phyloP scores from a whole-genome alignment of 2,797 vertebrate genomes.

The Uromys caudimaculatus region DNA sequence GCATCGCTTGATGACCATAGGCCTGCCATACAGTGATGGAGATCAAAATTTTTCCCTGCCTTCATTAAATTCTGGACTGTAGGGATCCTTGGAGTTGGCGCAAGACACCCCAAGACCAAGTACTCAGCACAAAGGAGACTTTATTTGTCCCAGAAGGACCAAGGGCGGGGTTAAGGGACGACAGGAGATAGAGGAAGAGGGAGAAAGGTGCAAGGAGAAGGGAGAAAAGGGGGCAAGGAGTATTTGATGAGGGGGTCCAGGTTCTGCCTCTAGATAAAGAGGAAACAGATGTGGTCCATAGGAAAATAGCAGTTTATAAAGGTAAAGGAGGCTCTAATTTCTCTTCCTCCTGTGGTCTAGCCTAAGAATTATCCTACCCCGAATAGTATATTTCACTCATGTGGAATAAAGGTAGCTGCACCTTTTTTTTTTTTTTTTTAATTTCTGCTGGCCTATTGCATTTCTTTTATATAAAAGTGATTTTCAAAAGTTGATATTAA shows the following conservation, averaged over 20 bases:
- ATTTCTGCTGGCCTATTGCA: background rate
- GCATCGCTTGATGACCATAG: slow-evolving; percentile 24
- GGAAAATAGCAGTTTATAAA: background rate
- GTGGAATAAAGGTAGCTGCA: slow-evolving; percentile 74
- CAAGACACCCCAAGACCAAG: background rate
- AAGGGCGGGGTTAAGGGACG: background rate
- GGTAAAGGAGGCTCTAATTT: background rate
- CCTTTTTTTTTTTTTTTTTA: slow-evolving; percentile 23
- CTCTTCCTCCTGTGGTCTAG: background rate
- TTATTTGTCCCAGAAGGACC: background rate
- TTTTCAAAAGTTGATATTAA: slow-evolving; percentile 74
- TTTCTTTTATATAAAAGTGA: slow-evolving; percentile 73
- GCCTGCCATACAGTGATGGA: background rate
- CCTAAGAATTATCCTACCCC: background rate
- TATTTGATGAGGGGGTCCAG: background rate
- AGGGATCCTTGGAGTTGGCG: background rate
- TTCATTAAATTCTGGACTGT: slow-evolving; percentile 35
- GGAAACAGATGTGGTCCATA: background rate
- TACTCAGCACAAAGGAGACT: background rate
- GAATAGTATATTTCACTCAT: slow-evolving; percentile 43
- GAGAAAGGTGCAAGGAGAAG: background rate
- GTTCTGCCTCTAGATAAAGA: background rate
- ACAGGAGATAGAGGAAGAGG: background rate
- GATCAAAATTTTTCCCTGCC: background rate
- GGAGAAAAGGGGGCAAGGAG: background rate